phyloP scores from a whole-genome alignment of 2,888 invertebrate species.

The Lacanobia oleracea region DNA sequence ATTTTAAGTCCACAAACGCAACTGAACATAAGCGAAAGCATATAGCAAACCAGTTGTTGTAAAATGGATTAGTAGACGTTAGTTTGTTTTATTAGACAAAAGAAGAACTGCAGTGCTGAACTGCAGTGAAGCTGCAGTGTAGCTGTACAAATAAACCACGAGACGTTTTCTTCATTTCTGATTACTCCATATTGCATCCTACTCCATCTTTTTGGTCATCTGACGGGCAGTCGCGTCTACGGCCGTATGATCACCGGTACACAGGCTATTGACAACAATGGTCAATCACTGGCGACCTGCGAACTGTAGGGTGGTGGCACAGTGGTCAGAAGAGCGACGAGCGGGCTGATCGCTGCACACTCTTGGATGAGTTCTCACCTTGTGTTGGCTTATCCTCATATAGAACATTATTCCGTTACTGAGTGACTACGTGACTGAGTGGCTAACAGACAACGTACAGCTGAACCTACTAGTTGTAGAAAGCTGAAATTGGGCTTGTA shows the following conservation, averaged over 20 bases:
- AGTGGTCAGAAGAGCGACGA: conserved; percentile 11
- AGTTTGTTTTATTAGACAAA: not conserved
- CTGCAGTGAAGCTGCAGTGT: no score
- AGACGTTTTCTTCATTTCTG: not conserved
- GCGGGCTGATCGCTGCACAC: conserved; percentile 1
- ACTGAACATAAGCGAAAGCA: not conserved
- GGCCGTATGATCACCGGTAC: conserved; percentile 59
- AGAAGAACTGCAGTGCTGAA: not conserved
- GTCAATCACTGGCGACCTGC: conserved; percentile 70
- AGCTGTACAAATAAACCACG: not conserved
- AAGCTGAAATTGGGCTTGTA: no score
- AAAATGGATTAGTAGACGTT: not conserved
- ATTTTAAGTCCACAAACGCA: not conserved
- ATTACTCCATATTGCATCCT: not conserved
- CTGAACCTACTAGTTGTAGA: no score
- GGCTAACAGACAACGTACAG: no score
- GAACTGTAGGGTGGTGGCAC: conserved; percentile 45
- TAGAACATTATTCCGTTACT: no score
- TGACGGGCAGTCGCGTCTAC: conserved; percentile 29
- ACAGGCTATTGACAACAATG: conserved; percentile 71
- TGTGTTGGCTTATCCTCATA: not conserved
- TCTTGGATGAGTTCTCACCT: not conserved
- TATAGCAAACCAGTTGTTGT: not conserved
- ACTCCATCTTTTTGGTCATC: conserved; percentile 5
- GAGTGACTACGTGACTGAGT: no score